Percentiles rank a stretch among this genome's conserved stretches.
These are phyloP conservation scores for Paracentrotus lividus DNA, from an alignment of 53 echinoderm and acorn worm species.

Conservation along the genomic window DNA sequence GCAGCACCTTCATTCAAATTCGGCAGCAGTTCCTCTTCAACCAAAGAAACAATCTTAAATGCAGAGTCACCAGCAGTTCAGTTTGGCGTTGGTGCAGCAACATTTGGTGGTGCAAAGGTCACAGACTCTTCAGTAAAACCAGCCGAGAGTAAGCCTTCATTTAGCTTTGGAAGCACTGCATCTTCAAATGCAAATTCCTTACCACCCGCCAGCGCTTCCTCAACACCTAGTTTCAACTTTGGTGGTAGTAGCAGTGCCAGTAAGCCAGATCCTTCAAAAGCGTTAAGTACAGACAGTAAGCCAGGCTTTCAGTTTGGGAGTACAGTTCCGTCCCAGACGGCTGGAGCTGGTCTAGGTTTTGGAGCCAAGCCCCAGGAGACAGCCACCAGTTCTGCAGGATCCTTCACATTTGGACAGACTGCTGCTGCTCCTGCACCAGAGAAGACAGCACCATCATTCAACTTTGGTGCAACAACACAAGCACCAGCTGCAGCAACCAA, in stretches of 20 bases:
- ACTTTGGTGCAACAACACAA: slow-evolving; percentile 66
- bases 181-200: slow-evolving; percentile 33
- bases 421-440: slow-evolving; percentile 26
- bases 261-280: background rate
- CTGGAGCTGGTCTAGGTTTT: slow-evolving; percentile 12
- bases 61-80: slow-evolving; percentile 46
- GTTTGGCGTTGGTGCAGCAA: slow-evolving; percentile 68
- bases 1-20: background rate
- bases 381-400: background rate
- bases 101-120: slow-evolving; percentile 51
- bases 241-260: slow-evolving; percentile 23
- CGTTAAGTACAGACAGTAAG: slow-evolving; percentile 30
- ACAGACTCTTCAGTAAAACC: slow-evolving; percentile 39
- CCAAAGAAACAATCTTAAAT: slow-evolving; percentile 29
- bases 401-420: slow-evolving; percentile 55
- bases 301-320: slow-evolving; percentile 47
- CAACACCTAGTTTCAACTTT: slow-evolving; percentile 58
- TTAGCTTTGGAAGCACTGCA: slow-evolving; percentile 76
- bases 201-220: background rate
- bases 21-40: slow-evolving; percentile 51
- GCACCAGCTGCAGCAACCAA: slow-evolving; percentile 13
- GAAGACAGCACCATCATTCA: slow-evolving; percentile 45
- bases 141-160: slow-evolving; percentile 62
- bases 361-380: slow-evolving; percentile 67
- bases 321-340: background rate